Base-by-base conservation (phyloP, 1,140 invertebrate genomes). In the Nomia melanderi region DNA sequence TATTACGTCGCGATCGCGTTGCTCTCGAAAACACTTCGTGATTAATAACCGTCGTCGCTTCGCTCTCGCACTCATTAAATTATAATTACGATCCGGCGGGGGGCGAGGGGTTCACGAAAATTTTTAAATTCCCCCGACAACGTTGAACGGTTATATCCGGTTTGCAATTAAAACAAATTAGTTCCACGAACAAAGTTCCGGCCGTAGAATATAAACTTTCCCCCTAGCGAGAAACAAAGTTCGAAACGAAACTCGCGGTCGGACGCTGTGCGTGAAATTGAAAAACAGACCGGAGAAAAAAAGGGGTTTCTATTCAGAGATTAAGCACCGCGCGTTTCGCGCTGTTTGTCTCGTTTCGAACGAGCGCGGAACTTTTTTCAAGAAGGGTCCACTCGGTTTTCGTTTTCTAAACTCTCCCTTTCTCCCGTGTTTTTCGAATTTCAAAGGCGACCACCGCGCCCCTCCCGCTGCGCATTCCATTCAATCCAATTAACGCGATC, bases 1-100 rank as follows among this genome's bases (percentile, higher is more conserved):
- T 27, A 64, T 74, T 56, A 31, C 47, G 71, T 25, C n/a, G 12
- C 12, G 25, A 23, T 14, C 47, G n/a, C 39, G 11, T 29, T 20
- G 17, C 11, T 23, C 2, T 2, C 9, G 44, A 60, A 54, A 20
- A 4, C 9, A 17, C 25, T 17, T 39, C 17, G 23, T 74, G 71
- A 74, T 74, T 74, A 29, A 74, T 56, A 65, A 56, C 25, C 47
- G 20, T 14, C 31, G 20, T 23, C 23, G 20, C 6, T 25, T 1
- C 4, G n/a, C n/a, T 20, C 29, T 23, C 25, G n/a, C 39, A 11
- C 70, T 53, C 33, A n/a, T 47, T 72, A 72, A 72, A 56, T 56
- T 31, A 29, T 56, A 29, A 65, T 73, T 54, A 64, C 14, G 25
- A 39, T n/a, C n/a, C n/a, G n/a, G n/a, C n/a, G n/a, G n/a, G n/a